Percentiles rank a stretch among this genome's conserved stretches.
These are phyloP conservation scores for Trichopoda pennipes DNA, from an alignment of 2,888 invertebrate genomes.

Conservation along the genomic window DNA sequence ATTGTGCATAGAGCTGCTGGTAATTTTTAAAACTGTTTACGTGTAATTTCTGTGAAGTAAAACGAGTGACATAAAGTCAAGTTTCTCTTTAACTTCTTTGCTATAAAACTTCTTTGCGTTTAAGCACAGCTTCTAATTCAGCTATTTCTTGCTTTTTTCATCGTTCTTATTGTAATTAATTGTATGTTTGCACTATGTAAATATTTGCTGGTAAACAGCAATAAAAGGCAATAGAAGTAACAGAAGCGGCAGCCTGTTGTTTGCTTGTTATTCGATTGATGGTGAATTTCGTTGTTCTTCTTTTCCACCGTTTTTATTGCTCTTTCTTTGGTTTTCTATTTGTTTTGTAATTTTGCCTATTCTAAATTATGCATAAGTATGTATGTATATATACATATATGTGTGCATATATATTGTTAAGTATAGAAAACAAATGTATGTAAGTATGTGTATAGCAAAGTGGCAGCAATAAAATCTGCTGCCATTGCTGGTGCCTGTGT, in stretches of 20 bases:
- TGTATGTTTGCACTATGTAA: constrained; percentile 16
- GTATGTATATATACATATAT: neutral
- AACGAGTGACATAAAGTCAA: neutral
- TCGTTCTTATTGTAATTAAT: neutral
- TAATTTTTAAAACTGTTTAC: no score
- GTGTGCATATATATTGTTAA: constrained; percentile 12
- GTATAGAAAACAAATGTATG: no score
- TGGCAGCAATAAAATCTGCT: constrained; percentile 19
- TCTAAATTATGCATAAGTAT: neutral
- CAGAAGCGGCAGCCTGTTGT: constrained; percentile 14
- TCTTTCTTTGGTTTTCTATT: constrained; percentile 7
- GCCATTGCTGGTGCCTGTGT: constrained; percentile 28
- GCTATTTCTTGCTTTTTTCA: neutral
- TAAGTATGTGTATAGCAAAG: constrained; percentile 6
- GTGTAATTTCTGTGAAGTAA: no score
- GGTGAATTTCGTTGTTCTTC: constrained; percentile 19
- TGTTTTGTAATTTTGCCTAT: constrained; percentile 57
- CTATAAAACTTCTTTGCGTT: neutral
- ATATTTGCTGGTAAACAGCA: constrained; percentile 17
- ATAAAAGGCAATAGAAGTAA: neutral
- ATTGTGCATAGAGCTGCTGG: no score
- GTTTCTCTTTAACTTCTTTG: neutral
- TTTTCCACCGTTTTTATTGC: constrained; percentile 18
- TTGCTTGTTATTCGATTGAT: constrained; percentile 31
- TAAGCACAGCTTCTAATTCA: constrained; percentile 7